Conservation (phyloP, 2,888 invertebrate genomes). For the Netelia fuscicornis region DNA sequence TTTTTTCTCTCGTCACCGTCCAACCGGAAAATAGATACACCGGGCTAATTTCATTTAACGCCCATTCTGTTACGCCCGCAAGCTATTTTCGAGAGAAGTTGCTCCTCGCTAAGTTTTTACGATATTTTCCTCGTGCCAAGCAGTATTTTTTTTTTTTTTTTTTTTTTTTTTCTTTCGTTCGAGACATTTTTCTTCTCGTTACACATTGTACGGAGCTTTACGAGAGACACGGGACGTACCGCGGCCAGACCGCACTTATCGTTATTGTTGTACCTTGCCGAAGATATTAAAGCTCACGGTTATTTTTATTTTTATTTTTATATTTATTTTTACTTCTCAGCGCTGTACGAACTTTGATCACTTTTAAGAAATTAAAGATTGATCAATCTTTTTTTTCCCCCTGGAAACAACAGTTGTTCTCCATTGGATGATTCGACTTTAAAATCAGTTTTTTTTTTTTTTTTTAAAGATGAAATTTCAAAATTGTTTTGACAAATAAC, state of each 20-base stretch:
- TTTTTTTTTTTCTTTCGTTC: background rate
- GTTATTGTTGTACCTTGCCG: too few relatives aligned
- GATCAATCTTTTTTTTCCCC: background rate
- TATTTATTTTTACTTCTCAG: background rate
- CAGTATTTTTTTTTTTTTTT: background rate
- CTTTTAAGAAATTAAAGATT: background rate
- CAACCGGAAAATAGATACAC: too few relatives aligned
- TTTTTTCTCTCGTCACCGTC: background rate
- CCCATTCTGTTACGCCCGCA: background rate
- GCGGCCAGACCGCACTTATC: too few relatives aligned
- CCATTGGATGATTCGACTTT: too few relatives aligned
- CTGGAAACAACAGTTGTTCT: too few relatives aligned
- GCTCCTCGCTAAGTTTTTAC: too few relatives aligned
- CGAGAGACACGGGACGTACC: slow-evolving; percentile 7
- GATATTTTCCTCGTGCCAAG: too few relatives aligned
- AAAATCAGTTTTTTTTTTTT: background rate
- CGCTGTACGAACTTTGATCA: background rate
- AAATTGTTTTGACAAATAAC: too few relatives aligned
- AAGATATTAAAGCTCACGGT: too few relatives aligned
- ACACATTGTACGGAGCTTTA: slow-evolving; percentile 12
- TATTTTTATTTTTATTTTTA: too few relatives aligned
- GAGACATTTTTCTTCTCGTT: too few relatives aligned
- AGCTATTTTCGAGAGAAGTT: too few relatives aligned
- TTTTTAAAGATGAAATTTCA: background rate
- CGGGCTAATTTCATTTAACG: slow-evolving; percentile 34